Evolutionary conservation across 2,888 invertebrate species (phyloP), one percentile per base, ranked within the genome.

Genomic region (Leptogaster cylindrica): DNA sequence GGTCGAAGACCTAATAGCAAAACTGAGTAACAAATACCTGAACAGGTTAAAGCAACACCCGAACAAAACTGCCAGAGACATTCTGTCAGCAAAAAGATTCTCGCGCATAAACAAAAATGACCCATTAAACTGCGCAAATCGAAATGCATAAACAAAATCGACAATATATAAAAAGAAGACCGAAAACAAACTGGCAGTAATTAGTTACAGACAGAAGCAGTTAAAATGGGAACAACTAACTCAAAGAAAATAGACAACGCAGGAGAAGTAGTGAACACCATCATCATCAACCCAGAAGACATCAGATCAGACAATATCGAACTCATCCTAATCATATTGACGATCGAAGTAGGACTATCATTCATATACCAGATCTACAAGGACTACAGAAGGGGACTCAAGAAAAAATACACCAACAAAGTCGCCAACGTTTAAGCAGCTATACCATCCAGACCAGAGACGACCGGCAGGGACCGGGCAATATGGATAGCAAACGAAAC

Each of bases 371-470:
- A n/a, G n/a, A n/a, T n/a, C n/a, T n/a, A n/a, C n/a, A n/a, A n/a
- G n/a, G n/a, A n/a, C n/a, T n/a, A n/a, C 12, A 6, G 12, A 36
- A 2, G 36, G 36, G 36, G 3, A 2, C 12, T 6, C 2, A 36
- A 36, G 12, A 36, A 36, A 36, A 36, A 5, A 2, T 36, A 36
- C 36, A 36, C 36, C 36, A 36, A 12, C 36, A 36, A 6, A 10
- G 36, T 36, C 36, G 6, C 36, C 36, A 10, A 36, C 36, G 36
- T 36, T 36, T 36, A 36, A 36, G 36, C 3, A 36, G 36, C 36
- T 36, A 36, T 36, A 36, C 36, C 36, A 36, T 36, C 36, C 36
- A 36, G n/a, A n/a, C n/a, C n/a, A n/a, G n/a, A n/a, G n/a, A n/a
- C n/a, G n/a, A n/a, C n/a, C n/a, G n/a, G n/a, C 36, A 36, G 36